These are phyloP conservation scores for Xiphophorus maculatus DNA, from an alignment of 2,113 vertebrate genomes.

Conservation along the genomic window DNA sequence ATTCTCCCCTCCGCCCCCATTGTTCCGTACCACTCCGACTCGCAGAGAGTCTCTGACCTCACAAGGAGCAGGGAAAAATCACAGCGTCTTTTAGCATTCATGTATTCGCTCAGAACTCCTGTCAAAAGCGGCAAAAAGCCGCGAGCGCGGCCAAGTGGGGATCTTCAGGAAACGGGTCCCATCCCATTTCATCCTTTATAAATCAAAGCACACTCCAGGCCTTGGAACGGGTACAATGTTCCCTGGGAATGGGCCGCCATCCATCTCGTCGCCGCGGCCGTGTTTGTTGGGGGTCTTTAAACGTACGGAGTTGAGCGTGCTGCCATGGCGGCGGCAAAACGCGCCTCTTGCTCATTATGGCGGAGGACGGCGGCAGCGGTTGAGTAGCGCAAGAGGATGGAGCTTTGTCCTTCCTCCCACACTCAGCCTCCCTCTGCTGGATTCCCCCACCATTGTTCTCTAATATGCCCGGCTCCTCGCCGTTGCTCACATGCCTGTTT, in stretches of 20 bases:
- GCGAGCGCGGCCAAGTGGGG: constrained; percentile 58
- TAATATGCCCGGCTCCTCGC: constrained; percentile 70
- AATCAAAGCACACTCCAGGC: constrained; percentile 67
- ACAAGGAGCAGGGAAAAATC: constrained; percentile 27
- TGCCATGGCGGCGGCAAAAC: background rate
- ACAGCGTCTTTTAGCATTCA: constrained; percentile 63
- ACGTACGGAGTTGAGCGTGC: background rate
- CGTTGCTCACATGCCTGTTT: constrained; percentile 70
- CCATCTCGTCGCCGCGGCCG: constrained; percentile 21
- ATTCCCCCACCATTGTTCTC: constrained; percentile 67
- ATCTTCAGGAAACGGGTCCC: constrained; percentile 61
- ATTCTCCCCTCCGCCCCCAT: background rate
- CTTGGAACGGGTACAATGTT: constrained; percentile 67
- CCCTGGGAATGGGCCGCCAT: constrained; percentile 44
- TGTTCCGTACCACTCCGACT: constrained; percentile 33
- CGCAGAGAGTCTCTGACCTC: constrained; percentile 26
- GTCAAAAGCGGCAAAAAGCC: constrained; percentile 56
- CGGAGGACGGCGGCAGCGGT: background rate
- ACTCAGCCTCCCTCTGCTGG: constrained; percentile 54
- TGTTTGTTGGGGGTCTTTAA: background rate
- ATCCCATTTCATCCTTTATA: constrained; percentile 73
- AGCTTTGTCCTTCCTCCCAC: constrained; percentile 65
- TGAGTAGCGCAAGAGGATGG: constrained; percentile 43
- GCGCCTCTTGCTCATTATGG: constrained; percentile 53
- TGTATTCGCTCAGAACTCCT: constrained; percentile 72